phyloP scores from a whole-genome alignment of 2,888 invertebrate species.

The Gisinianus flammeolus region DNA sequence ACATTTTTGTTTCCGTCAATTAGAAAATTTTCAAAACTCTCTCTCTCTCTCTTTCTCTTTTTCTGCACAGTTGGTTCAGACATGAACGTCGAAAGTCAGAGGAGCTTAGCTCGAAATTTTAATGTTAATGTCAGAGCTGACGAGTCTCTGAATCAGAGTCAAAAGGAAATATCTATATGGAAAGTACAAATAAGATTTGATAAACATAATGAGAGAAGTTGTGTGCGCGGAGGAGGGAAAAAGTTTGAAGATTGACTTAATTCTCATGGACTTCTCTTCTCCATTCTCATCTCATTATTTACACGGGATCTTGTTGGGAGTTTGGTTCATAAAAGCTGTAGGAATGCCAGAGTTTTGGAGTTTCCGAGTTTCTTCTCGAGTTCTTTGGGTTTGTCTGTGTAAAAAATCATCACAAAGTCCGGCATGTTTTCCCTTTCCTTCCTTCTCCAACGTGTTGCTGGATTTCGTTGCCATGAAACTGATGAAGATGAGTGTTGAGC shows the following conservation, averaged over 20 bases:
- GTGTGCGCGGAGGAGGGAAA: neutral
- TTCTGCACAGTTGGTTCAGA: neutral
- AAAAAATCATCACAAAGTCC: too few species aligned
- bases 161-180: neutral
- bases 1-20: neutral
- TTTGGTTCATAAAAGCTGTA: too few species aligned
- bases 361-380: too few species aligned
- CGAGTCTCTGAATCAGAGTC: neutral
- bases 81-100: neutral
- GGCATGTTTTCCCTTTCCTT: too few species aligned
- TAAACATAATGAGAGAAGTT: neutral
- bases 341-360: too few species aligned
- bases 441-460: too few species aligned
- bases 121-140: neutral
- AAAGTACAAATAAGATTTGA: neutral
- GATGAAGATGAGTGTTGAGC: too few species aligned
- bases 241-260: neutral
- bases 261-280: neutral
- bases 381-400: too few species aligned
- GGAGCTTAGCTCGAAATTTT: neutral
- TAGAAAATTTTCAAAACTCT: neutral
- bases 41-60: neutral
- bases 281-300: neutral
- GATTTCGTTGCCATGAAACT: too few species aligned
- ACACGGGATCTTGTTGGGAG: too few species aligned